Conservation (phyloP, 2,888 invertebrate species). For the Muschampia plurimacula region DNA sequence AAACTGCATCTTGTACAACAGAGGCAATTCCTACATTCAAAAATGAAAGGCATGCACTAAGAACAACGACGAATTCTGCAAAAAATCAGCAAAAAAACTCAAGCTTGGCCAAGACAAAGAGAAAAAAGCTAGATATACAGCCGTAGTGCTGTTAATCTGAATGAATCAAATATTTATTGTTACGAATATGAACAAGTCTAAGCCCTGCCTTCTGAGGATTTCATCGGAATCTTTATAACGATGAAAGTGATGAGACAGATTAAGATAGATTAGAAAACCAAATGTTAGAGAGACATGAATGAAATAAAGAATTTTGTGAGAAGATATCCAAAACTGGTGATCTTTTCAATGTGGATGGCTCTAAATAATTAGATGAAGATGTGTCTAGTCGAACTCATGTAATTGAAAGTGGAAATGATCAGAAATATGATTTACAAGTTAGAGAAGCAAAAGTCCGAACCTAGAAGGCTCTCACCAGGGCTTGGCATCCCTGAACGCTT, state of each 20-base stretch:
- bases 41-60: slow-evolving; percentile 69
- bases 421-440: slow-evolving; percentile 62
- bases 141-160: slow-evolving; percentile 65
- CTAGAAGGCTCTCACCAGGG: slow-evolving; percentile 86
- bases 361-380: slow-evolving; percentile 55
- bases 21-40: slow-evolving; percentile 29
- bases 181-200: slow-evolving; percentile 62
- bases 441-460: slow-evolving; percentile 84
- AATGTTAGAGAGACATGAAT: slow-evolving; percentile 49
- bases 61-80: slow-evolving; percentile 53
- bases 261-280: slow-evolving; percentile 49
- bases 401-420: slow-evolving; percentile 55
- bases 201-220: slow-evolving; percentile 83
- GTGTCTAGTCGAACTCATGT: slow-evolving; percentile 52
- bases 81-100: slow-evolving; percentile 70
- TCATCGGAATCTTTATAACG: slow-evolving; percentile 53
- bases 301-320: slow-evolving; percentile 48
- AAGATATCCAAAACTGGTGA: slow-evolving; percentile 45
- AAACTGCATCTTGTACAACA: slow-evolving; percentile 21
- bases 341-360: slow-evolving; percentile 47
- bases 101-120: slow-evolving; percentile 80
- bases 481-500: slow-evolving; percentile 85
- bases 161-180: slow-evolving; percentile 45
- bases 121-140: slow-evolving; percentile 70
- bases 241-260: slow-evolving; percentile 46